Conservation (phyloP, 2,888 invertebrate genomes). For the Pammene fasciana region DNA sequence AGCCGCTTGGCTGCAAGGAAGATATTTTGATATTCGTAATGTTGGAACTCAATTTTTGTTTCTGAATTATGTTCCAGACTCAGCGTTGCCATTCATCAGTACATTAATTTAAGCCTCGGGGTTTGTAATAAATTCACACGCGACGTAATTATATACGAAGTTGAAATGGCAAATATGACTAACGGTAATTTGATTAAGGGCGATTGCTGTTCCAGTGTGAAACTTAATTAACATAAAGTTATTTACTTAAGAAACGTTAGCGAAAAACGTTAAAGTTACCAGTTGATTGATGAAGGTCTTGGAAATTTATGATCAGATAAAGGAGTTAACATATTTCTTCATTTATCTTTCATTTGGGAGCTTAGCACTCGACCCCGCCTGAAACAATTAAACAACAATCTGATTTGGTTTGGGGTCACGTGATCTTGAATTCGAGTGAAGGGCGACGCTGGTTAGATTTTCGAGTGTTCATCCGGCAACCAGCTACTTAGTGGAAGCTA, state of each 20-base stretch:
- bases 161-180: constrained; percentile 39
- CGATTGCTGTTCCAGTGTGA: constrained; percentile 28
- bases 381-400: constrained; percentile 16
- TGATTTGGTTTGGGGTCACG: not conserved
- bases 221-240: constrained; percentile 17
- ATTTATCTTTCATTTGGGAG: constrained; percentile 3
- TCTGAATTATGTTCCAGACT: constrained; percentile 41
- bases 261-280: constrained; percentile 6
- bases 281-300: constrained; percentile 19
- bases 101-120: constrained; percentile 45
- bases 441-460: not conserved
- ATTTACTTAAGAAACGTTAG: constrained; percentile 8
- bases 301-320: constrained; percentile 2
- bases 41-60: not conserved
- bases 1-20: not conserved
- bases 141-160: constrained; percentile 35
- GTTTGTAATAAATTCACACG: constrained; percentile 36
- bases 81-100: constrained; percentile 55
- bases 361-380: not conserved
- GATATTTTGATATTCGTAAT: not conserved
- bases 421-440: not conserved
- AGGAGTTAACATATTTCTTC: constrained; percentile 23
- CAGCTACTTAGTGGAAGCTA: no score
- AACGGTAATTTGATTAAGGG: constrained; percentile 31
- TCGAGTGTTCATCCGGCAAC: no score